These are phyloP conservation scores for Callipepla californica DNA, from an alignment of 2,113 vertebrate species.

Conservation along the genomic window DNA sequence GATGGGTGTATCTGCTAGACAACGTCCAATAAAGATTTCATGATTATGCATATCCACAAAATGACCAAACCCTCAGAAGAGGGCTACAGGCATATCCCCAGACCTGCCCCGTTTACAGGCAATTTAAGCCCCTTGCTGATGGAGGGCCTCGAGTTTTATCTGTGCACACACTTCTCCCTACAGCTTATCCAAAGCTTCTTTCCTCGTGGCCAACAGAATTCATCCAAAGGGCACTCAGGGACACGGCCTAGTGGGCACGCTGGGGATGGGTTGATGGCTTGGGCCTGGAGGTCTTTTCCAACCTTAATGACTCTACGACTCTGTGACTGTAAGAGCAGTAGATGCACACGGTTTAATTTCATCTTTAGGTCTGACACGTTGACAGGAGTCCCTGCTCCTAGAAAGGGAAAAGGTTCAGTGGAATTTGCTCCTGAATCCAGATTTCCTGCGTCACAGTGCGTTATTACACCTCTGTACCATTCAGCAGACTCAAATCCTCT, in stretches of 20 bases:
- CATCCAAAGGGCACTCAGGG: not conserved
- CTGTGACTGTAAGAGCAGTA: not conserved
- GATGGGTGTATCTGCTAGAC: not conserved
- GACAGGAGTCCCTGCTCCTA: not conserved
- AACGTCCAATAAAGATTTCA: not conserved
- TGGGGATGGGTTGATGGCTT: no score
- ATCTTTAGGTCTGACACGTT: rapidly evolving
- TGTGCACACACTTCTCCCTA: not conserved
- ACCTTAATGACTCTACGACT: no score
- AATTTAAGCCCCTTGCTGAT: rapidly evolving
- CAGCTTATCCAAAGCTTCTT: not conserved
- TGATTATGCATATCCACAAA: rapidly evolving
- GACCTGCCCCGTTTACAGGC: rapidly evolving
- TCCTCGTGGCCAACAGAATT: not conserved
- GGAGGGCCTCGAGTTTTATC: rapidly evolving
- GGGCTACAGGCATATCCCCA: not conserved
- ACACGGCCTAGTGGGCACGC: no score
- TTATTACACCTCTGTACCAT: rapidly evolving
- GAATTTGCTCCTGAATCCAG: not conserved
- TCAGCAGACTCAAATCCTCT: not conserved
- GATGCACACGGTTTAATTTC: rapidly evolving
- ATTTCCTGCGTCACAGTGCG: rapidly evolving
- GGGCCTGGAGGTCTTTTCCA: no score
- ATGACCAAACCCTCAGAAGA: not conserved
- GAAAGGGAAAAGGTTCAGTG: not conserved